Evolutionary conservation across 2,888 invertebrate species (phyloP).

Genomic region (Leucophenga montana): DNA sequence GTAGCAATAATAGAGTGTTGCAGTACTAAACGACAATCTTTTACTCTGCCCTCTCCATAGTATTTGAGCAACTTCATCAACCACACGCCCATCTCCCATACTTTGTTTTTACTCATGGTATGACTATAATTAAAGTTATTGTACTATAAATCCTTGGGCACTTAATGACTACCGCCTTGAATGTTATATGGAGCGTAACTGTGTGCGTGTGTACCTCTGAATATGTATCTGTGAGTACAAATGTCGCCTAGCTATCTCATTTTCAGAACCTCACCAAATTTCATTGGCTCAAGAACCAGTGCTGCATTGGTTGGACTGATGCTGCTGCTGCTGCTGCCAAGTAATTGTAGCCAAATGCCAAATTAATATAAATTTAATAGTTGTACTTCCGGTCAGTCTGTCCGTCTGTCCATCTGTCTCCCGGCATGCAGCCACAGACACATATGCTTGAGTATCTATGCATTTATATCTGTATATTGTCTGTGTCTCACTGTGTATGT

Average conservation of each 20-base stretch:
- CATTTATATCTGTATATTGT: background rate
- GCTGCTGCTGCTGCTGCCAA: conserved; percentile 41
- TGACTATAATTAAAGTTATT: conserved; percentile 63
- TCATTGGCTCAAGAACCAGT: too few relatives aligned
- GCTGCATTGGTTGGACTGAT: background rate
- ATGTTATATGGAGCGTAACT: too few relatives aligned
- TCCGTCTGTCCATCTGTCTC: conserved; percentile 17
- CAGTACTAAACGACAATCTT: background rate
- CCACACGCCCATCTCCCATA: too few relatives aligned
- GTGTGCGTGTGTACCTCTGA: conserved; percentile 1
- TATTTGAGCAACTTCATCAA: too few relatives aligned
- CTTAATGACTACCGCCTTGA: conserved; percentile 34
- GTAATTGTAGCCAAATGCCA: conserved; percentile 51
- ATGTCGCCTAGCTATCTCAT: too few relatives aligned
- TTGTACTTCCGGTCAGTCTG: conserved; percentile 43
- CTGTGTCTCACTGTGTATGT: too few relatives aligned
- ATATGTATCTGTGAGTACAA: conserved; percentile 40
- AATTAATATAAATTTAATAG: conserved; percentile 68
- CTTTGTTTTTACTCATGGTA: background rate
- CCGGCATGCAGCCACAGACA: conserved; percentile 28
- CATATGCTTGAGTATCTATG: too few relatives aligned
- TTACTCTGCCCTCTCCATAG: background rate
- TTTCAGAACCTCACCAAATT: too few relatives aligned
- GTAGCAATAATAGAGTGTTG: too few relatives aligned
- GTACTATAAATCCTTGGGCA: conserved; percentile 62